These are phyloP conservation scores for Perca fluviatilis DNA, from an alignment of 2,113 vertebrate genomes.

Conservation along the genomic window DNA sequence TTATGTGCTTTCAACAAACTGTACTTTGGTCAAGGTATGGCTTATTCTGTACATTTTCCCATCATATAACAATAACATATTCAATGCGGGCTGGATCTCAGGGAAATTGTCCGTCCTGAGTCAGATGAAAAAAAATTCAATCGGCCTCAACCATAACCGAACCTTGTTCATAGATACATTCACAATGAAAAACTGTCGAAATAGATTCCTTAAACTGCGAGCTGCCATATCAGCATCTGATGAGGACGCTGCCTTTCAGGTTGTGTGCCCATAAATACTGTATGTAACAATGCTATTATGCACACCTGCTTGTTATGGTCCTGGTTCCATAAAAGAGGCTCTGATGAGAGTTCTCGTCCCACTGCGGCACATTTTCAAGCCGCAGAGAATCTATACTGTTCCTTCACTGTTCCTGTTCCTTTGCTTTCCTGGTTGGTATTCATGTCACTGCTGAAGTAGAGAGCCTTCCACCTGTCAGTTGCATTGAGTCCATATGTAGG, in stretches of 20 bases:
- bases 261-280: background rate
- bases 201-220: background rate
- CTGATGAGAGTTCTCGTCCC: background rate
- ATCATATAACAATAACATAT: background rate
- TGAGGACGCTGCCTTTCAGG: background rate
- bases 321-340: background rate
- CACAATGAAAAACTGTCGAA: background rate
- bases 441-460: conserved; percentile 5
- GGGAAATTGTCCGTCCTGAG: background rate
- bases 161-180: background rate
- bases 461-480: background rate
- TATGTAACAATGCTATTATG: background rate
- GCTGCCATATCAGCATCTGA: background rate
- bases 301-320: background rate
- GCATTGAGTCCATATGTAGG: background rate
- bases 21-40: background rate
- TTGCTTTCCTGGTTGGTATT: conserved; percentile 24
- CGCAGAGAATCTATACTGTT: background rate
- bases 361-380: conserved; percentile 9
- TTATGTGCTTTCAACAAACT: background rate
- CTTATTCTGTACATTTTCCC: background rate
- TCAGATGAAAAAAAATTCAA: background rate
- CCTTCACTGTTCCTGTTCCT: background rate
- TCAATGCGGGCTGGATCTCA: background rate
- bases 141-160: background rate